These are phyloP conservation scores for Ophthalmolycus amberensis DNA, from an alignment of 2,113 vertebrate species.

Conservation along the genomic window DNA sequence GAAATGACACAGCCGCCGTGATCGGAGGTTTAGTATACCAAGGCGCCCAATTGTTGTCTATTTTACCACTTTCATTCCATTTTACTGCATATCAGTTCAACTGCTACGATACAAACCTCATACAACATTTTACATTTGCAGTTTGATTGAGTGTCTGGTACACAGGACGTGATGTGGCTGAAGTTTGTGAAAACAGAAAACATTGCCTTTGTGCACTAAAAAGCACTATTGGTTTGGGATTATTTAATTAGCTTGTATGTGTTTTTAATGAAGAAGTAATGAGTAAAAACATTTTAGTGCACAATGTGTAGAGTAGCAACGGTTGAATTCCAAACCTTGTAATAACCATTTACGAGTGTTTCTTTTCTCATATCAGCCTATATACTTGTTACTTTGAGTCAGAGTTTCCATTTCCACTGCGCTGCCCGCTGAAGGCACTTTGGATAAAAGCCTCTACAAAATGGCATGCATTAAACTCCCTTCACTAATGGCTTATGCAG, in stretches of 20 bases:
- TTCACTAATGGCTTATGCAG: conserved; percentile 19
- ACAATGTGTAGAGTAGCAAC: not conserved
- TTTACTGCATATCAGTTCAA: not conserved
- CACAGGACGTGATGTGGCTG: not conserved
- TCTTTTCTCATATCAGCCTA: not conserved
- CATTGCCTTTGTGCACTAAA: not conserved
- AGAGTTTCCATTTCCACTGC: too few species aligned
- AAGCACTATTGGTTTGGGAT: not conserved
- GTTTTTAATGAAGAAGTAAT: not conserved
- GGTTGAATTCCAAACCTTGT: not conserved
- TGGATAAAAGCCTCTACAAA: conserved; percentile 38
- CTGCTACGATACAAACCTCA: not conserved
- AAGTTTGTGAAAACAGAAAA: not conserved
- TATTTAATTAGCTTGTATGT: not conserved
- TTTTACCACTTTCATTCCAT: not conserved
- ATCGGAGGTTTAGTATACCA: not conserved
- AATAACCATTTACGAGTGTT: not conserved
- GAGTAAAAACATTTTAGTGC: not conserved
- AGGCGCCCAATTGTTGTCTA: not conserved
- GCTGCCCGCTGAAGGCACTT: conserved; percentile 21
- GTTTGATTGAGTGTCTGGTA: not conserved
- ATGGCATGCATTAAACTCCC: conserved; percentile 20
- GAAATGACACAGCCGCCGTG: too few species aligned
- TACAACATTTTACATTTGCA: not conserved
- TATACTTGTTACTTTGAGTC: not conserved